phyloP scores from a whole-genome alignment of 1,140 invertebrate genomes.

The Nasonia vitripennis region DNA sequence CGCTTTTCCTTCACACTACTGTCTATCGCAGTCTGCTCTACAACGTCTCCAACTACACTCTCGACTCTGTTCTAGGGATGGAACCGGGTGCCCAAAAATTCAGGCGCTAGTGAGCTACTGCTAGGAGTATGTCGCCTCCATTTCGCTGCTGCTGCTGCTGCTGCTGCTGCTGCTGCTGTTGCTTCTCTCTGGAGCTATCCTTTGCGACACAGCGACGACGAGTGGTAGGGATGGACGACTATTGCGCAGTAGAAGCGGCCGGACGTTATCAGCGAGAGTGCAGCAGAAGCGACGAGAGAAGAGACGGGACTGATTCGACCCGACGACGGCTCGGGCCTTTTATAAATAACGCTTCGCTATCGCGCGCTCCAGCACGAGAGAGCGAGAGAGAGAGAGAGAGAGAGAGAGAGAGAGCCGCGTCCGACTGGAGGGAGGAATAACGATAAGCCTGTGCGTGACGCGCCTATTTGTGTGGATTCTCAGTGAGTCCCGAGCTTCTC shows the following conservation, averaged over 20 bases:
- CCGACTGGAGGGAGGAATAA: background rate
- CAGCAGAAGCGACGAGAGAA: conserved; percentile 24
- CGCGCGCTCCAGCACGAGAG: background rate
- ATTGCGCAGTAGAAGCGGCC: background rate
- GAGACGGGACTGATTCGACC: conserved; percentile 53
- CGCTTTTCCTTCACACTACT: too few relatives aligned
- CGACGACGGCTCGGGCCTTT: conserved; percentile 39
- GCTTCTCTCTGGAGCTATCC: background rate
- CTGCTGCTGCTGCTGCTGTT: background rate
- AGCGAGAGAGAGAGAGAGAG: too few relatives aligned
- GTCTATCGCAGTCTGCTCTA: too few relatives aligned
- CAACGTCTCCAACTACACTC: background rate
- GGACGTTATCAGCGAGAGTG: conserved; percentile 11
- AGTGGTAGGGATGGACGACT: background rate
- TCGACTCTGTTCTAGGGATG: background rate
- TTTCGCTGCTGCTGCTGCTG: conserved; percentile 30
- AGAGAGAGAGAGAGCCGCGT: too few relatives aligned
- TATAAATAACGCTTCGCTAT: conserved; percentile 58
- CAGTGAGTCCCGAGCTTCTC: too few relatives aligned
- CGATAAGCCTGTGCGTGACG: background rate
- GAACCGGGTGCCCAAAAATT: background rate
- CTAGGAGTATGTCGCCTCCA: conserved; percentile 54
- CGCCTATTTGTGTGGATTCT: background rate
- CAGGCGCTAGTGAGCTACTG: conserved; percentile 12
- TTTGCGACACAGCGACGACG: too few relatives aligned